Evolutionary conservation across 2,113 vertebrate genomes (phyloP).

Genomic region (Nipponia nippon): DNA sequence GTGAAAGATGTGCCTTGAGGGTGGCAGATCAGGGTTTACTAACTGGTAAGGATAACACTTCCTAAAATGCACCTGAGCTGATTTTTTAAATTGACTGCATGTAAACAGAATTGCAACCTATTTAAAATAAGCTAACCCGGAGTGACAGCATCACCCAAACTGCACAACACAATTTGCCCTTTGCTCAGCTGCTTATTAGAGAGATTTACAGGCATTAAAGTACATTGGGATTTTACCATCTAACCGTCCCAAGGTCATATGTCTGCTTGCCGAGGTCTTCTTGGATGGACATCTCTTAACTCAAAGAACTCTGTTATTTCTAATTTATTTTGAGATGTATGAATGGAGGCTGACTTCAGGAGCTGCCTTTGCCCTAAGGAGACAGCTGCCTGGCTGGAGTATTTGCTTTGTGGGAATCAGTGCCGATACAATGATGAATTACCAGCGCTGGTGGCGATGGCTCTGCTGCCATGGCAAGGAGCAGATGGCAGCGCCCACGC

Average conservation of each 20-base stretch:
- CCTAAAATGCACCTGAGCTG: conserved; percentile 16
- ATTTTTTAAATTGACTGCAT: conserved; percentile 38
- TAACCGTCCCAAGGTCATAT: background rate
- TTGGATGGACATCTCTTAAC: conserved; percentile 4
- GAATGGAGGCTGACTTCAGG: background rate
- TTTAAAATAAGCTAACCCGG: background rate
- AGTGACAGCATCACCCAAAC: conserved; percentile 24
- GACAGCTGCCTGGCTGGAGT: background rate
- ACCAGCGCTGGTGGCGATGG: background rate
- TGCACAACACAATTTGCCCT: background rate
- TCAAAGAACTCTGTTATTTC: conserved; percentile 5
- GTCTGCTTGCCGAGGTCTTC: background rate
- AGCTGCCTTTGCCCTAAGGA: background rate
- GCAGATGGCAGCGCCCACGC: background rate
- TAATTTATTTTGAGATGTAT: background rate
- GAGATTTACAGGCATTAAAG: background rate
- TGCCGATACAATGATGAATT: background rate
- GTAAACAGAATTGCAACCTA: background rate
- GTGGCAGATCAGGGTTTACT: background rate
- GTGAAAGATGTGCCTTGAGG: conserved; percentile 42
- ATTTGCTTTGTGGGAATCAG: background rate
- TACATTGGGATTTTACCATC: background rate
- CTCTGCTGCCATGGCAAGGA: background rate
- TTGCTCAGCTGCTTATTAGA: conserved; percentile 16
- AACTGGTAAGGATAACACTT: background rate